Base-by-base conservation (phyloP, 1,140 invertebrate genomes). In the Orussus abietinus region DNA sequence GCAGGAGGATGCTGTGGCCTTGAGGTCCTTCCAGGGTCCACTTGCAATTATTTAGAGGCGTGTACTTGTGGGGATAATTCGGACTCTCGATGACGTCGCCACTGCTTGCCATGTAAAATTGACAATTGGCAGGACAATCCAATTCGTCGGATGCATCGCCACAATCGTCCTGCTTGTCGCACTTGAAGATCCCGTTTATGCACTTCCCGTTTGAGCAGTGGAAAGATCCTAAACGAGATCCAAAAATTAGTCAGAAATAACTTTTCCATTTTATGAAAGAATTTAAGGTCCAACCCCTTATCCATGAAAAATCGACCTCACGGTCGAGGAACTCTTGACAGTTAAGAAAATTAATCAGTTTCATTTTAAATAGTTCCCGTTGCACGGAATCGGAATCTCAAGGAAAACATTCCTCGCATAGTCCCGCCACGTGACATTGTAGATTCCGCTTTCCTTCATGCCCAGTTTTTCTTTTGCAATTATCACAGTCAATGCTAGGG, bases 21-120 rank as follows among this genome's bases (percentile, higher is more conserved):
- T 96, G 83, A 3, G 93, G 93, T 17, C 92, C 93, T 76, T 98
- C 94, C 31, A 98, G 75, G 1, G 93, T 96, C 94, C 95, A 98
- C 73, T 94, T 94, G 68, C 94, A 98, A 60, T 96, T 91, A 38
- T 85, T 84, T 35, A 95, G 81, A 2, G 91, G 79, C 38, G 81
- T 80, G 66, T 98, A 97, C 59, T 92, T 91, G 53, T 92, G 87
- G 2, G 94, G 93, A 70, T 94, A 96, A 64, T 92, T 93, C 1
- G 91, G 89, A 51, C 91, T 93, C 66, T 94, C 89, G 13, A 98
- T 88, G 4, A 92, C 88, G 69, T 96, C 94, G n/a, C 90, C 90
- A 55, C 89, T 91, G 49, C 89, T 92, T 9, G 88, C 90, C 80
- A 94, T 88, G 57, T 96, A 92, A 64, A 81, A 94, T 62, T 94